A percentile compares a stretch with the other conserved stretches of the same genome.
These are phyloP conservation scores for Lasioglossum baleicum DNA, from an alignment of 1,140 invertebrate genomes.

Conservation along the genomic window DNA sequence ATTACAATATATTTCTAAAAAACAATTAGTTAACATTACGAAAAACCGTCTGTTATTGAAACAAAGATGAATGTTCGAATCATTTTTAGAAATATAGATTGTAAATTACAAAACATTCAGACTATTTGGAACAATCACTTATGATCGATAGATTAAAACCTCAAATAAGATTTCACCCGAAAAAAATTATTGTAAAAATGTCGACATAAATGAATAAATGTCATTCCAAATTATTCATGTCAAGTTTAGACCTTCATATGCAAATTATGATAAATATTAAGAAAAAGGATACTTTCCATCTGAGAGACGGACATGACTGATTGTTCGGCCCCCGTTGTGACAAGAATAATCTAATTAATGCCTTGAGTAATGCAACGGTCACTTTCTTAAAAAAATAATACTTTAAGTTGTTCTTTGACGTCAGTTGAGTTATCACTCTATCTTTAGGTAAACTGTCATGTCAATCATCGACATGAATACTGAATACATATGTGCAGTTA, in stretches of 20 bases:
- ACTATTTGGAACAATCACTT: neutral
- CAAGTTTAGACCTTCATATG: neutral
- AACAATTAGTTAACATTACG: neutral
- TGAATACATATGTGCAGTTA: no score
- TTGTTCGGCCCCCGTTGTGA: slow-evolving; percentile 88
- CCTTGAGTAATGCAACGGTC: slow-evolving; percentile 26
- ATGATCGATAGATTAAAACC: neutral
- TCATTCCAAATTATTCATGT: neutral
- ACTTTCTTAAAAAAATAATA: neutral
- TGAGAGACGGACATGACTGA: slow-evolving; percentile 87
- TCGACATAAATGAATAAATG: neutral
- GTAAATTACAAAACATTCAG: neutral
- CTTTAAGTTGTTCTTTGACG: neutral
- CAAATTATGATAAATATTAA: slow-evolving; percentile 11
- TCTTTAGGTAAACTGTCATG: neutral
- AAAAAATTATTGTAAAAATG: neutral
- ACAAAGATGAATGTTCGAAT: neutral
- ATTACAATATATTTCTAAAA: neutral
- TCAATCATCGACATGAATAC: neutral
- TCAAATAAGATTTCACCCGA: neutral
- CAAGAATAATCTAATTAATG: slow-evolving; percentile 66
- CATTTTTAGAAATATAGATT: neutral
- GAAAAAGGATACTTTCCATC: slow-evolving; percentile 93
- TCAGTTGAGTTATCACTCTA: neutral
- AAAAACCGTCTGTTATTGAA: neutral